phyloP scores from a whole-genome alignment of 2,888 invertebrate species.

The Lamproptera curius region DNA sequence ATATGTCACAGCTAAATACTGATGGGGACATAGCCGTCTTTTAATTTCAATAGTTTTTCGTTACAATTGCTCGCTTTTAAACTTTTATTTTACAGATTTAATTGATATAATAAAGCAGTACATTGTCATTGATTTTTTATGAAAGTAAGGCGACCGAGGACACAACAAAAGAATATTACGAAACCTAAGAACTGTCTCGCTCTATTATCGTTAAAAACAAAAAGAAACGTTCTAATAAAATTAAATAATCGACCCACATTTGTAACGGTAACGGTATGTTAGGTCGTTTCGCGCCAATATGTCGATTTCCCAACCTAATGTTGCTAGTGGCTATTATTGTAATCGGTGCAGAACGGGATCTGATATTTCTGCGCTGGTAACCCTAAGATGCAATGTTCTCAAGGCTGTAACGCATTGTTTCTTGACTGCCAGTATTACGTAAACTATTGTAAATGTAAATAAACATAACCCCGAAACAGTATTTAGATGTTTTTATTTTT shows the following conservation, averaged over 20 bases:
- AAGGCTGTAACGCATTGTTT: no score
- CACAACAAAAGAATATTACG: conserved; percentile 9
- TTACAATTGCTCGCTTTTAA: no score
- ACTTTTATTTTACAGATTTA: no score
- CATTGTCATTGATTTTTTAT: background rate
- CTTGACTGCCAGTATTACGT: no score
- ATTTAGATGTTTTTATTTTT: no score
- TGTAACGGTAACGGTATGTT: conserved; percentile 3
- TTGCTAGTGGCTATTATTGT: conserved; percentile 31
- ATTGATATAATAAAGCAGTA: no score
- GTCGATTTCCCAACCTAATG: conserved; percentile 25
- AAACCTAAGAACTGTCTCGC: conserved; percentile 4
- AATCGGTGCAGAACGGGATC: conserved; percentile 64
- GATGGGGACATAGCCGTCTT: no score
- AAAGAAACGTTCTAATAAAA: conserved; percentile 19
- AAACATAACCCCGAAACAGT: no score
- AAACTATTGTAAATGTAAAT: no score
- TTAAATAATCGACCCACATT: conserved; percentile 10
- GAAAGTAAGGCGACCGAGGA: background rate
- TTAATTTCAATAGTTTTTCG: no score
- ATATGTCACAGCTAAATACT: no score
- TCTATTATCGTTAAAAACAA: conserved; percentile 15
- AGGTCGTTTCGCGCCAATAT: conserved; percentile 14
- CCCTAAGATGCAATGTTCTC: conserved; percentile 23
- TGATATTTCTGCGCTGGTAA: conserved; percentile 38